Evolutionary conservation across 2,113 vertebrate genomes (phyloP), one percentile per base, ranked within the genome.

Genomic region (Takifugu bimaculatus): DNA sequence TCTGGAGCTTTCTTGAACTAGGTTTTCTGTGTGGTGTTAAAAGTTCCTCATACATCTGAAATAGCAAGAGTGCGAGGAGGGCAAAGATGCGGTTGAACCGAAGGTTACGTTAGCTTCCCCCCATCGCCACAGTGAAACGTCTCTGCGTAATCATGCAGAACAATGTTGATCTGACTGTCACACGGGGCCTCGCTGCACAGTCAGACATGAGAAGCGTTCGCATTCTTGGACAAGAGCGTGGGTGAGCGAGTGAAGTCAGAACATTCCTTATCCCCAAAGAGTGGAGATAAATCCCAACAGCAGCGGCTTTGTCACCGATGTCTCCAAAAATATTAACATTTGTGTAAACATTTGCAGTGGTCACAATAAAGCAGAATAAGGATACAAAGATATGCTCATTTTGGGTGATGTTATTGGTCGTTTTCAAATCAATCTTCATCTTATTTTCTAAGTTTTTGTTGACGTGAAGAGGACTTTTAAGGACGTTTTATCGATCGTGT

Each of bases 201-300:
- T 77, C 66, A 35, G 35, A 65, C 65, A 45, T 70, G 86, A 85
- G 57, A 87, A 57, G 54, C 1, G 39, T 13, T 48, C 68, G 45
- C 84, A 91, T 91, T 89, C 88, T 79, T 88, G 64, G 45, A 47
- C 54, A 29, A 0, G 26, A 39, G 49, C 32, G 90, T 90, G 72
- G 90, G 90, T 44, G 73, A 39, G 66, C 45, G 72, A 72, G 80
- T 85, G 86, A 86, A 87, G 81, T 88, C 83, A 86, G 79, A 78
- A 72, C 57, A 72, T 80, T 48, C 59, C 73, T 83, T 66, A 75
- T 85, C 57, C 81, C 13, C 45, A 48, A 48, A 48, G 45, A 48
- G 45, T 48, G 43, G 65, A 43, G 54, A 47, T 54, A 6, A 57
- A 65, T 32, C 5, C 61, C 53, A 50, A 85, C 70, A 84, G 66